Conservation (phyloP, 2,113 vertebrate species). For the Coryphaenoides rupestris region DNA sequence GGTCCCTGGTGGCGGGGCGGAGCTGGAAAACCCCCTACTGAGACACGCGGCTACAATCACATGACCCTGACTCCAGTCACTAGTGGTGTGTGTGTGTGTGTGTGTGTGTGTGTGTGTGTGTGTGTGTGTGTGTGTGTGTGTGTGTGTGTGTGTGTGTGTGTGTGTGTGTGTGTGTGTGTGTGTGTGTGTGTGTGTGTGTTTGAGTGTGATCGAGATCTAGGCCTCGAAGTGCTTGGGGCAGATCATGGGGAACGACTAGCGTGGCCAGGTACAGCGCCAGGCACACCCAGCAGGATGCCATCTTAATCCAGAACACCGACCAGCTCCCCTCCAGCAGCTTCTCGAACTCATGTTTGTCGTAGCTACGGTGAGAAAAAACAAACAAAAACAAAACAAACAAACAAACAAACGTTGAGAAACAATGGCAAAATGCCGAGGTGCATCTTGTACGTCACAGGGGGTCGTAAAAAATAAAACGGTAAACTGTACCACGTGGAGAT, state of each 20-base stretch:
- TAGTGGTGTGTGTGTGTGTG: not conserved
- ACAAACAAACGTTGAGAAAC: not conserved
- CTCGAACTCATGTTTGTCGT: constrained; percentile 84
- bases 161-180: constrained; percentile 2
- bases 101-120: constrained; percentile 9
- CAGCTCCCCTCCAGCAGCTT: constrained; percentile 85
- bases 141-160: not conserved
- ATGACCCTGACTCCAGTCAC: constrained; percentile 6
- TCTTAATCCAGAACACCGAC: constrained; percentile 97
- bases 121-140: constrained; percentile 19
- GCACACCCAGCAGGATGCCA: constrained; percentile 92
- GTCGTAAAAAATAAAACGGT: too few relatives aligned
- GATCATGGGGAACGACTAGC: constrained; percentile 84
- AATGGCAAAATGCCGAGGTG: not conserved
- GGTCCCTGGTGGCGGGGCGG: constrained; percentile 54
- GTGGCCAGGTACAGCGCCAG: constrained; percentile 86
- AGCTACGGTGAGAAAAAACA: constrained; percentile 69
- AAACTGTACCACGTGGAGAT: too few relatives aligned
- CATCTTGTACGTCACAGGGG: too few relatives aligned
- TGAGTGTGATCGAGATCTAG: constrained; percentile 39
- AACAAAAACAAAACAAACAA: not conserved
- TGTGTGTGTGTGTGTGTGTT: constrained; percentile 14
- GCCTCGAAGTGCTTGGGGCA: constrained; percentile 77
- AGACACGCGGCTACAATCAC: constrained; percentile 18
- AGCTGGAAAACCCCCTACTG: constrained; percentile 19